Evolutionary conservation across 1,140 invertebrate species (phyloP).

Genomic region (Anadara kagoshimensis): DNA sequence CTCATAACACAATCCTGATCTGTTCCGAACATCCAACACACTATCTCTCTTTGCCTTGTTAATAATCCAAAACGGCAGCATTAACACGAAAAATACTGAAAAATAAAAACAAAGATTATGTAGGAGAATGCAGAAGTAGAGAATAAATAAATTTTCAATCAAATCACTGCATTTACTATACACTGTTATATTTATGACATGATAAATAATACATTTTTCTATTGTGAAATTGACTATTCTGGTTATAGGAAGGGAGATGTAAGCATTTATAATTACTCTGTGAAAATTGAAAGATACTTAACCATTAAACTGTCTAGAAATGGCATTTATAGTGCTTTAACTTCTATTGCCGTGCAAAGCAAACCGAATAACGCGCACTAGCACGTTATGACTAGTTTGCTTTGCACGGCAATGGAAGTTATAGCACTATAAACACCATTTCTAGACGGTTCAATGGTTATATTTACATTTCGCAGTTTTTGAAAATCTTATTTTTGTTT

Average conservation of each 20-base stretch:
- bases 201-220: background rate
- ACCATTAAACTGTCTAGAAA: too few species aligned
- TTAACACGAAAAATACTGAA: constrained; percentile 58
- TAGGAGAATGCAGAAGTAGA: background rate
- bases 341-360: too few species aligned
- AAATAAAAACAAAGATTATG: constrained; percentile 26
- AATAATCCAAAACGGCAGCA: constrained; percentile 64
- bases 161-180: background rate
- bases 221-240: background rate
- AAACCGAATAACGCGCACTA: too few species aligned
- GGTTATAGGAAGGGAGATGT: background rate
- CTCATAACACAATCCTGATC: constrained; percentile 63
- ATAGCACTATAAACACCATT: too few species aligned
- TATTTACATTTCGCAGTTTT: too few species aligned
- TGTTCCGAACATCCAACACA: constrained; percentile 49
- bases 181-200: too few species aligned
- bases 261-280: background rate
- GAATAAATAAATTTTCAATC: background rate
- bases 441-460: too few species aligned
- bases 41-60: constrained; percentile 44
- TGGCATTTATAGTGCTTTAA: too few species aligned
- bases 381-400: too few species aligned
- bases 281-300: background rate
- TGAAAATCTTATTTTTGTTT: too few species aligned
- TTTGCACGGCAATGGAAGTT: too few species aligned